Conservation (phyloP, 2,888 invertebrate genomes). For the Acronicta leporina region DNA sequence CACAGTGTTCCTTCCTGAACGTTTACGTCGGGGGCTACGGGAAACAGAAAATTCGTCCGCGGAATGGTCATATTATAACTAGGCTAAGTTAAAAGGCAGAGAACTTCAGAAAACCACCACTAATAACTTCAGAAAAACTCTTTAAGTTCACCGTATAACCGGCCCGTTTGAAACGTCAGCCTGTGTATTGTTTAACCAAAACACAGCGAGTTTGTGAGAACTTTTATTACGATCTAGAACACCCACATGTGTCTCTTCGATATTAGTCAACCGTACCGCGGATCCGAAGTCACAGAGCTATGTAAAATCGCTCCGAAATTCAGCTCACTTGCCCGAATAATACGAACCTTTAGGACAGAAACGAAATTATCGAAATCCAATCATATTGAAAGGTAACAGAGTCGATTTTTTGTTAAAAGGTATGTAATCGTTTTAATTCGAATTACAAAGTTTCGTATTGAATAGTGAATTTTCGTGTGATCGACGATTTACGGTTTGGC, state of each 20-base stretch:
- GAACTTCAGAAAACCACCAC: too few relatives aligned
- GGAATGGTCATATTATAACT: too few relatives aligned
- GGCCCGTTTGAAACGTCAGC: not conserved
- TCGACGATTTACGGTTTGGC: not conserved
- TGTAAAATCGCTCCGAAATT: constrained; percentile 40
- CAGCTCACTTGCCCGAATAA: constrained; percentile 26
- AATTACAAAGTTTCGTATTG: constrained; percentile 13
- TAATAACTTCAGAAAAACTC: too few relatives aligned
- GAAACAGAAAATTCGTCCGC: too few relatives aligned
- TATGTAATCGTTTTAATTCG: constrained; percentile 10
- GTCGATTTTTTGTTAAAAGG: constrained; percentile 9
- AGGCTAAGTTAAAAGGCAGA: too few relatives aligned
- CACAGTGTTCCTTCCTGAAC: too few relatives aligned
- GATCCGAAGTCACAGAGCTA: constrained; percentile 31
- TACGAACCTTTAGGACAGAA: constrained; percentile 7
- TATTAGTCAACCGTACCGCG: constrained; percentile 42
- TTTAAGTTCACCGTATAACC: not conserved
- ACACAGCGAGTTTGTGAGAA: constrained; percentile 28
- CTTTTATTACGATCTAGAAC: constrained; percentile 36
- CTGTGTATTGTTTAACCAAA: constrained; percentile 26
- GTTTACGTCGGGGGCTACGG: too few relatives aligned
- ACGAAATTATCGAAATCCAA: constrained; percentile 8
- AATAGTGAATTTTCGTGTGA: constrained; percentile 20
- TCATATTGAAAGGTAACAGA: not conserved
- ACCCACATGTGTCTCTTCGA: constrained; percentile 43